Percentiles rank a stretch among this genome's conserved stretches.
phyloP scores from a whole-genome alignment of 92 coral and sea anemone genomes.

The Zoanthus solanderi region DNA sequence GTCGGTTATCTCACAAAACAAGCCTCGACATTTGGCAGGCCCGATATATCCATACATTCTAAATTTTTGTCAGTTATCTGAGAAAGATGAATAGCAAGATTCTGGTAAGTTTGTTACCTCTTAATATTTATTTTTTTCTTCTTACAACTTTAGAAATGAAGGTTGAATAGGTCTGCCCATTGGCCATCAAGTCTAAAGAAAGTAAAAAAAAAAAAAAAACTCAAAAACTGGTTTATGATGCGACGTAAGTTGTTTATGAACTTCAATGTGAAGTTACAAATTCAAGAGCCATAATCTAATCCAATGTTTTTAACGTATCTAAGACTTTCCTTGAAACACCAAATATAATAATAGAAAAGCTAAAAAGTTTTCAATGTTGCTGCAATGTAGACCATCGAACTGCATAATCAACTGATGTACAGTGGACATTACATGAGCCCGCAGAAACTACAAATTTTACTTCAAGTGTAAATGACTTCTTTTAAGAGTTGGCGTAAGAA shows the following conservation, averaged over 20 bases:
- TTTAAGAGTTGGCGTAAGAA: neutral
- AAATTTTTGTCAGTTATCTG: too few relatives aligned
- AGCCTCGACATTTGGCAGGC: too few relatives aligned
- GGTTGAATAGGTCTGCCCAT: too few relatives aligned
- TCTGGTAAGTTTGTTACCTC: too few relatives aligned
- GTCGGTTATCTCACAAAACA: too few relatives aligned
- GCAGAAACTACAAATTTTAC: neutral
- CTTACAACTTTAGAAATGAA: too few relatives aligned
- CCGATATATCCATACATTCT: too few relatives aligned
- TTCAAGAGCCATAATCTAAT: neutral
- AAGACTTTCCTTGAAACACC: neutral
- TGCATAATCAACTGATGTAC: neutral
- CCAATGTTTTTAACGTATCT: neutral
- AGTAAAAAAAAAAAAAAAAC: too few relatives aligned
- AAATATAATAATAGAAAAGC: neutral
- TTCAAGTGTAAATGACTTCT: neutral
- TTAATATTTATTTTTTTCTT: too few relatives aligned
- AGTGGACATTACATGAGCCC: neutral
- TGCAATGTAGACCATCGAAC: neutral
- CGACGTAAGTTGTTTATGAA: neutral
- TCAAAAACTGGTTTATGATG: too few relatives aligned
- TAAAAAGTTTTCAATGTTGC: neutral
- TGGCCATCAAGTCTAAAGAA: too few relatives aligned
- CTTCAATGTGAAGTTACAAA: neutral
- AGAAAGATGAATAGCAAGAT: too few relatives aligned